Conservation (phyloP, 2,888 invertebrate species). For the Margaritifera margaritifera region DNA sequence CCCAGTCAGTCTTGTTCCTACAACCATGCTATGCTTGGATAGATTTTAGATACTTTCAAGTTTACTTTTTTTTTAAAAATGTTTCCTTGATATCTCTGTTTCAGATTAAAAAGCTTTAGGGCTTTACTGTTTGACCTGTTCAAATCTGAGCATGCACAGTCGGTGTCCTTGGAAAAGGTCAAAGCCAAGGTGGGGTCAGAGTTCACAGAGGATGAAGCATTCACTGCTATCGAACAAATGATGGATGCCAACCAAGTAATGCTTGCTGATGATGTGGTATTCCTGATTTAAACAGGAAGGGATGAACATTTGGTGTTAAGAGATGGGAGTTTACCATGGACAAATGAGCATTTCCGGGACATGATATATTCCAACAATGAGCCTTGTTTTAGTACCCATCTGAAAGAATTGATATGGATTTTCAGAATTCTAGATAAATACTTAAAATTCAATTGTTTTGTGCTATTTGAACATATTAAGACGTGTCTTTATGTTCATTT, state of each 20-base stretch:
- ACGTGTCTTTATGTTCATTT: too few species aligned
- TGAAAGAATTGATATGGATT: too few species aligned
- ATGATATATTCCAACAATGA: too few species aligned
- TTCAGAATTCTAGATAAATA: too few species aligned
- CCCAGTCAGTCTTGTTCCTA: too few species aligned
- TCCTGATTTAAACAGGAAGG: slow-evolving; percentile 57
- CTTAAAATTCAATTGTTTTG: too few species aligned
- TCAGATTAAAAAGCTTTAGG: slow-evolving; percentile 81
- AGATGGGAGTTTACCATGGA: too few species aligned
- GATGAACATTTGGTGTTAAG: too few species aligned
- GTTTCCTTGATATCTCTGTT: slow-evolving; percentile 11
- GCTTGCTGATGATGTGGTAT: slow-evolving; percentile 76
- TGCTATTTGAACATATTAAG: too few species aligned
- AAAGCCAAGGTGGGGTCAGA: slow-evolving; percentile 71
- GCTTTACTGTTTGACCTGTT: slow-evolving; percentile 84
- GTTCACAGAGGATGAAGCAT: slow-evolving; percentile 80
- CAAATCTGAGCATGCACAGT: slow-evolving; percentile 84
- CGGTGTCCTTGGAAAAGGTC: slow-evolving; percentile 81
- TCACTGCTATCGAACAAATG: slow-evolving; percentile 87
- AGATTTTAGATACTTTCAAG: not conserved
- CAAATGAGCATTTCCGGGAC: too few species aligned
- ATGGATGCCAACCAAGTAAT: slow-evolving; percentile 93
- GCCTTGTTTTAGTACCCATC: too few species aligned
- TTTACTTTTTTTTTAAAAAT: not conserved
- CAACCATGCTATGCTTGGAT: not conserved